Evolutionary conservation across 2,888 invertebrate species (phyloP).

Genomic region (Stenichneumon culpator): DNA sequence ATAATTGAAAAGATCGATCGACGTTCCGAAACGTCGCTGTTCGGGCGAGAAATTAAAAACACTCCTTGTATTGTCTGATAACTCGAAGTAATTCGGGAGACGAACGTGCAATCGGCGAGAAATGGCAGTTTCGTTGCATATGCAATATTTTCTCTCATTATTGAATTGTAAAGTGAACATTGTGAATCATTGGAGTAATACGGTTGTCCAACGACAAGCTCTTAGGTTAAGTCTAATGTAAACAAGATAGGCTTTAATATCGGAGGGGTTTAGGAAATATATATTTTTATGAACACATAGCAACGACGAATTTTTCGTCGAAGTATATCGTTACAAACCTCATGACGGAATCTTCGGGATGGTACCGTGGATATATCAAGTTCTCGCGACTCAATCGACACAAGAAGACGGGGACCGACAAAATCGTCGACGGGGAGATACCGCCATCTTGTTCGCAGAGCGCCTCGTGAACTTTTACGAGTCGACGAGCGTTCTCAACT

Average conservation of each 20-base stretch:
- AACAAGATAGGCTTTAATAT: conserved; percentile 53
- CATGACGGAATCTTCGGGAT: conserved; percentile 56
- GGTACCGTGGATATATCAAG: conserved; percentile 44
- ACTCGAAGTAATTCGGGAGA: neutral
- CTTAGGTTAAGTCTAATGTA: conserved; percentile 64
- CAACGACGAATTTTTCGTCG: neutral
- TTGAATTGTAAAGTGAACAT: neutral
- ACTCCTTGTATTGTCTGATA: neutral
- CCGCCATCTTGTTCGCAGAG: conserved; percentile 56
- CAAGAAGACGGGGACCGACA: conserved; percentile 50
- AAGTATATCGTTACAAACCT: conserved; percentile 53
- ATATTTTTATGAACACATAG: neutral
- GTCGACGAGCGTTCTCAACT: too few species aligned
- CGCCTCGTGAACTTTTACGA: conserved; percentile 1
- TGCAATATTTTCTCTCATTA: neutral
- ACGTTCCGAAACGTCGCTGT: neutral
- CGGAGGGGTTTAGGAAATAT: neutral
- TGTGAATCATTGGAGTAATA: neutral
- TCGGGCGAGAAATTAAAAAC: neutral
- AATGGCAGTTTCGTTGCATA: too few species aligned
- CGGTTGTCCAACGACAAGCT: conserved; percentile 33
- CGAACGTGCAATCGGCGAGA: neutral
- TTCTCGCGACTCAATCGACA: conserved; percentile 62
- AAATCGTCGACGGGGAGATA: conserved; percentile 54
- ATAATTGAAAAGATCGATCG: neutral